These are phyloP conservation scores for Ormyrus nitidulus DNA, from an alignment of 2,888 invertebrate genomes.

Conservation along the genomic window DNA sequence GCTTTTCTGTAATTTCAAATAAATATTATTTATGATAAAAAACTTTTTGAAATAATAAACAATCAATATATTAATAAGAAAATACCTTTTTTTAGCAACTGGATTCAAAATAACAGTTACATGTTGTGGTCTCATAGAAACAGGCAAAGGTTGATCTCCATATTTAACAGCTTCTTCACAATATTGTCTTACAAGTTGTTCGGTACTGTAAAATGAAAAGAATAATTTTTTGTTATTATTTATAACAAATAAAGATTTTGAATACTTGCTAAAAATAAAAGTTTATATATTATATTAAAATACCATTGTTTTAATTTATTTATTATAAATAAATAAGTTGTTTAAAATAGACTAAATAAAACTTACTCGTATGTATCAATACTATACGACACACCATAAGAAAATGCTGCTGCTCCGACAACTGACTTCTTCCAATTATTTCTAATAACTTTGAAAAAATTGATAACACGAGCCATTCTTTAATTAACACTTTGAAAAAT, in stretches of 20 bases:
- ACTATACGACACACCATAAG: constrained; percentile 84
- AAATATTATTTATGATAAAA: constrained; percentile 41
- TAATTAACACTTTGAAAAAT: background rate
- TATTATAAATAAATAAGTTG: background rate
- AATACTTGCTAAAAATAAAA: constrained; percentile 76
- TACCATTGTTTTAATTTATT: background rate
- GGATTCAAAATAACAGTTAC: constrained; percentile 94
- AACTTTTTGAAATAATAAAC: constrained; percentile 4
- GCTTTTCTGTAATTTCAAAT: constrained; percentile 76
- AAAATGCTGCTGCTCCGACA: constrained; percentile 81
- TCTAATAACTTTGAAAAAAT: constrained; percentile 82
- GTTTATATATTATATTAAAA: background rate
- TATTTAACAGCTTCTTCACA: constrained; percentile 86
- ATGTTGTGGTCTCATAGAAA: constrained; percentile 81
- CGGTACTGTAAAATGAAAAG: constrained; percentile 72
- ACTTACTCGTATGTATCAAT: constrained; percentile 86
- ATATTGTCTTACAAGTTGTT: constrained; percentile 86
- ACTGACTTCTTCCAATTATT: constrained; percentile 94
- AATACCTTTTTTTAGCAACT: constrained; percentile 86
- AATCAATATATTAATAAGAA: constrained; percentile 11
- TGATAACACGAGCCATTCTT: constrained; percentile 75
- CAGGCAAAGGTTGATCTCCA: constrained; percentile 81
- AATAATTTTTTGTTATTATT: too few relatives aligned
- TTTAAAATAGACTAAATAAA: constrained; percentile 13
- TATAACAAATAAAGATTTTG: too few relatives aligned